Base-by-base conservation (phyloP, 2,113 vertebrate species). In the Lipophrys pholis region DNA sequence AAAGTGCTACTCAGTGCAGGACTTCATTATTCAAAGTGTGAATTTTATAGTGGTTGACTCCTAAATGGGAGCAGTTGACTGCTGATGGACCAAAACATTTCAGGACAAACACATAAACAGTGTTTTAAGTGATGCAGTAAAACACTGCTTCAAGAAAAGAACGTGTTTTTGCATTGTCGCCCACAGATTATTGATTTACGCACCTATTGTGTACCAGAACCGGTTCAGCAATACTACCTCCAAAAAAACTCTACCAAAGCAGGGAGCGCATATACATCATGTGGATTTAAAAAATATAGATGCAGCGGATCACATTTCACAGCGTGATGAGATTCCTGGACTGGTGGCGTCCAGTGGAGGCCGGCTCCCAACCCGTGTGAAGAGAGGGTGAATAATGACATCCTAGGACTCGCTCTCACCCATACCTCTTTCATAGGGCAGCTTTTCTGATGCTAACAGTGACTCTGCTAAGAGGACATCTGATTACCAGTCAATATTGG, bases 241-340 rank as follows among this genome's bases (percentile, higher is more conserved):
- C 51, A 45, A 65, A 30, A 80, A 62, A 41, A 38, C 66, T 35
- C 8, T 77, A 48, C 30, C 55, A 51, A 30, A 36, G n/a, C 54
- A 48, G 43, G 65, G 45, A 69, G 54, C 39, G 15, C 69, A 79
- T 72, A 79, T 86, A 84, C 59, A 90, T 90, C 91, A 86, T 68
- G 62, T 86, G 85, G 82, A 89, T 91, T 91, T 87, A 90, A 89
- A 89, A 89, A 85, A 89, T 83, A 91, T 85, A 86, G 85, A 78
- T 73, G 81, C 59, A 51, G 64, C 54, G 69, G 56, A 88, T 83
- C 86, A 62, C 85, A 85, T 89, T 86, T 85, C 73, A 87, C 76
- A 77, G 76, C 30, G 11, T 67, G 74, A 84, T 63, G 60, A 73
- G 69, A 77, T 81, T 56, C 77, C 56, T 11, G n/a, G 68, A 41